Evolutionary conservation across 2,888 invertebrate genomes (phyloP), one percentile per base, ranked within the genome.

Genomic region (Miltochrista miniata): DNA sequence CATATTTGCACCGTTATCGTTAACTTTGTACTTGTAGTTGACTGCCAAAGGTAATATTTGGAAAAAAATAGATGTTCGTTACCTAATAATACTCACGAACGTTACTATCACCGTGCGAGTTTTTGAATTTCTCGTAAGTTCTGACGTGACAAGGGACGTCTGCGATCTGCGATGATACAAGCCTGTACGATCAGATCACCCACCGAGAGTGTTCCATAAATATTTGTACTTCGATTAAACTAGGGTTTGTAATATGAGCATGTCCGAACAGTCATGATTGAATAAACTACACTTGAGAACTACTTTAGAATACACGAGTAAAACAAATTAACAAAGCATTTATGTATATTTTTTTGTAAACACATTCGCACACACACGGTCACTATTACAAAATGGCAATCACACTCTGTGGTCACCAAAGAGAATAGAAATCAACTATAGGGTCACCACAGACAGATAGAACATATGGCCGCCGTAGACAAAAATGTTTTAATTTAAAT

Each of bases 121-220:
- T 77, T 70, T 76, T 74, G 76, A 74, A 76, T 72, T 72, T 69
- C 61, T 64, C 50, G 54, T 61, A 62, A 68, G 65, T 61, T 68
- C 59, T 74, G 70, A 70, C 69, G 71, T 72, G 72, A 72, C 72
- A 68, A 61, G 57, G 54, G 51, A 61, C 45, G 42, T 33, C 42
- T 42, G 42, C 18, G 18, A 24, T 33, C 42, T 42, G 42, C 18
- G 18, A 24, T 24, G 18, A 24, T 24, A 24, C 18, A 24, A 24
- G 18, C 18, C 18, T 24, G 18, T 2, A 5, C 18, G 18, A 24
- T 24, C 18, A 24, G 18, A 24, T 24, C 18, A 24, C 18, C 18
- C 18, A 24, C 18, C 18, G 18, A 24, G 3, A 5, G 5, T 4
- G 5, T 24, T 24, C 3, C 2, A 24, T 4, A 24, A 4, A 24